These are phyloP conservation scores for Cololabis saira DNA, from an alignment of 2,113 vertebrate genomes.

Conservation along the genomic window DNA sequence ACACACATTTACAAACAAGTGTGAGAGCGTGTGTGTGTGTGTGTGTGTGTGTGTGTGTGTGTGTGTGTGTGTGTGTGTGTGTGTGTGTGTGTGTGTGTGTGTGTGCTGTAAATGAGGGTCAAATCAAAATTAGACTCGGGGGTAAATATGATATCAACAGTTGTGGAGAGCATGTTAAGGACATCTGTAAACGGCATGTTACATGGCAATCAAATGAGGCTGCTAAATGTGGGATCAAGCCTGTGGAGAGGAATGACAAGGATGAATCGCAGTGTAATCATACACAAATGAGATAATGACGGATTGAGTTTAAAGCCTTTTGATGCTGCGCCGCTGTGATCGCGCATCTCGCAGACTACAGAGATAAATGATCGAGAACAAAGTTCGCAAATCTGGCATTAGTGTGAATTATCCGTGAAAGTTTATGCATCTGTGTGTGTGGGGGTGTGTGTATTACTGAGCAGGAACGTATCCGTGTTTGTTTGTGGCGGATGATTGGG, in stretches of 20 bases:
- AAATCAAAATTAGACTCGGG: slow-evolving; percentile 34
- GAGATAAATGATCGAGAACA: not conserved
- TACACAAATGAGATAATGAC: slow-evolving; percentile 34
- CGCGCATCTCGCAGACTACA: slow-evolving; percentile 6
- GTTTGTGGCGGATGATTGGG: slow-evolving; percentile 58
- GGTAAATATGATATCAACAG: slow-evolving; percentile 24
- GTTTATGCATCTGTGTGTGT: not conserved
- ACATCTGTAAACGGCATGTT: slow-evolving; percentile 53
- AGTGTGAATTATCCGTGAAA: not conserved
- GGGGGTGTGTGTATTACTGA: not conserved
- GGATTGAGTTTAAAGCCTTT: slow-evolving; percentile 43
- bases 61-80: slow-evolving; percentile 23
- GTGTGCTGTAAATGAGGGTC: slow-evolving; percentile 5
- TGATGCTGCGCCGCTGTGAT: slow-evolving; percentile 22
- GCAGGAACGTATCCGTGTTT: slow-evolving; percentile 8
- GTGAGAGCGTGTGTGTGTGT: slow-evolving; percentile 45
- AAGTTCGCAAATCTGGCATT: slow-evolving; percentile 1
- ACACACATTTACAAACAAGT: slow-evolving; percentile 70
- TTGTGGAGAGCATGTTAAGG: slow-evolving; percentile 52
- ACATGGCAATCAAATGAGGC: slow-evolving; percentile 51
- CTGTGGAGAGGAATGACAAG: slow-evolving; percentile 37
- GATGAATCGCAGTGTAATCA: slow-evolving; percentile 25
- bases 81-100: slow-evolving; percentile 40
- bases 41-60: slow-evolving; percentile 8
- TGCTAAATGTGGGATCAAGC: slow-evolving; percentile 30